Conservation (phyloP, 2,113 vertebrate genomes). For the Nothoprocta perdicaria region DNA sequence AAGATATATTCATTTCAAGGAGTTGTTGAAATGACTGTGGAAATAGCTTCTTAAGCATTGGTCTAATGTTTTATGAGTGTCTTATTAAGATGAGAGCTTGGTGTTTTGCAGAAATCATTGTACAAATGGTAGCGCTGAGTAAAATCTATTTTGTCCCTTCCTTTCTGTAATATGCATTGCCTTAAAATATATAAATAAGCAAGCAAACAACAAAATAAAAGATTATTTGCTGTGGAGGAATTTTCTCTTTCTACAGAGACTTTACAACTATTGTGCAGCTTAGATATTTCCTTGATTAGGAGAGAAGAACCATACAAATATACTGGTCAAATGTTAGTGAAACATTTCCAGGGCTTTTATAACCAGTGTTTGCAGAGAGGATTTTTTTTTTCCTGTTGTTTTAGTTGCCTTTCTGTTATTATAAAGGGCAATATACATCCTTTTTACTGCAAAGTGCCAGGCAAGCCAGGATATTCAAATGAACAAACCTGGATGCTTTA, state of each 20-base stretch:
- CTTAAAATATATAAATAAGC: background rate
- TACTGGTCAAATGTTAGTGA: background rate
- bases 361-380: slow-evolving; percentile 8
- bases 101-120: background rate
- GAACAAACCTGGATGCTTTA: slow-evolving; percentile 29
- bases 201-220: background rate
- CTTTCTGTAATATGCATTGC: background rate
- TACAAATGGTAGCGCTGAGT: background rate
- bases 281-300: background rate
- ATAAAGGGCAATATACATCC: slow-evolving; percentile 53
- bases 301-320: background rate
- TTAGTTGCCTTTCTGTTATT: slow-evolving; percentile 35
- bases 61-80: background rate
- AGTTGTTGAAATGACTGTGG: background rate
- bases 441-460: slow-evolving; percentile 64
- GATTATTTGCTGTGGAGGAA: background rate
- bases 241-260: background rate
- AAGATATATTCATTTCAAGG: background rate
- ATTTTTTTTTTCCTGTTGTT: slow-evolving; percentile 37
- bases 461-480: slow-evolving; percentile 59
- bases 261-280: background rate
- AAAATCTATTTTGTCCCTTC: background rate
- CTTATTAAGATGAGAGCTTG: background rate
- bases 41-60: slow-evolving; percentile 10
- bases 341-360: slow-evolving; percentile 9